These are phyloP conservation scores for Apodemia arnacis DNA, from an alignment of 2,888 invertebrate genomes.

Conservation along the genomic window DNA sequence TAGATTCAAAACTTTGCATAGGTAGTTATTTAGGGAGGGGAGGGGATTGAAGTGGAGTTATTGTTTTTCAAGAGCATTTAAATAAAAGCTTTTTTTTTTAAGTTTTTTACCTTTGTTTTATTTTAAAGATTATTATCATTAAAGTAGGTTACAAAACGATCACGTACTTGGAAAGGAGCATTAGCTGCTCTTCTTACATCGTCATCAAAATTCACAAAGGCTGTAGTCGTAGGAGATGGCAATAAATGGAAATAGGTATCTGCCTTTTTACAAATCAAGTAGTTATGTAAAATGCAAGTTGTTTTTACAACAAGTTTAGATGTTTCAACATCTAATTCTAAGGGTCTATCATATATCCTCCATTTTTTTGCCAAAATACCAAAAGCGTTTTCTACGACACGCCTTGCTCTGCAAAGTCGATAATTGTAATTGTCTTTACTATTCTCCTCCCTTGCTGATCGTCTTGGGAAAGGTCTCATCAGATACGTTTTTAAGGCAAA, in stretches of 20 bases:
- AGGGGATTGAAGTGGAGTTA: too few relatives aligned
- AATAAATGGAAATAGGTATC: conserved; percentile 23
- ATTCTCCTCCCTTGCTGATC: conserved; percentile 21
- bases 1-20: too few relatives aligned
- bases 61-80: too few relatives aligned
- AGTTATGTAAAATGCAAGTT: conserved; percentile 39
- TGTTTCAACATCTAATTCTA: conserved; percentile 20
- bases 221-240: conserved; percentile 35
- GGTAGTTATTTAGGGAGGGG: too few relatives aligned
- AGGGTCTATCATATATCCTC: conserved; percentile 29
- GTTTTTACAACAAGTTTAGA: conserved; percentile 9
- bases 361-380: conserved; percentile 40
- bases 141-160: conserved; percentile 18
- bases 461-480: conserved; percentile 40
- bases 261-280: conserved; percentile 11
- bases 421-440: conserved; percentile 39
- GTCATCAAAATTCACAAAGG: conserved; percentile 22
- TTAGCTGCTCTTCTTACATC: conserved; percentile 24
- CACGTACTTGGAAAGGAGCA: conserved; percentile 18
- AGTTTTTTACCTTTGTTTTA: neutral
- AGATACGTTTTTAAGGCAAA: conserved; percentile 43
- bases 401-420: conserved; percentile 28
- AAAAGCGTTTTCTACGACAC: conserved; percentile 40
- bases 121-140: conserved; percentile 13
- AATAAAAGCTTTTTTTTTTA: too few relatives aligned